Conservation (phyloP, 1,140 invertebrate species). For the Agraylea sexmaculata region DNA sequence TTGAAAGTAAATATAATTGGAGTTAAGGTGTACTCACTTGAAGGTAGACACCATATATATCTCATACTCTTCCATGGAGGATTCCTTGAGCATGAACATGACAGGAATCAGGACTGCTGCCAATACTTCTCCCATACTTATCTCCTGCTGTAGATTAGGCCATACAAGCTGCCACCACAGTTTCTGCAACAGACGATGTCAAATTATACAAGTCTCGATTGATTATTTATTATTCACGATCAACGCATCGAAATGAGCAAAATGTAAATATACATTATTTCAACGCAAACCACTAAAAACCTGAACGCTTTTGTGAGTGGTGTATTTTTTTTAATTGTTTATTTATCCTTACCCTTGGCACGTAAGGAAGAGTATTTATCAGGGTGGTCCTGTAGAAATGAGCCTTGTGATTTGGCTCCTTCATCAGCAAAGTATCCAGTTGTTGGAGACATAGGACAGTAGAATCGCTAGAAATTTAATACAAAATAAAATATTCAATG, state of each 20-base stretch:
- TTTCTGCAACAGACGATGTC: slow-evolving; percentile 78
- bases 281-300: not conserved
- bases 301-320: too few relatives aligned
- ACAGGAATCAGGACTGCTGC: slow-evolving; percentile 82
- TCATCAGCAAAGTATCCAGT: slow-evolving; percentile 86
- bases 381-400: slow-evolving; percentile 82
- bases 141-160: slow-evolving; percentile 77
- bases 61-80: slow-evolving; percentile 72
- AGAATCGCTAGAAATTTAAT: slow-evolving; percentile 67
- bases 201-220: slow-evolving; percentile 5
- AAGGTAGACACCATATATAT: slow-evolving; percentile 71
- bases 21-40: slow-evolving; percentile 41
- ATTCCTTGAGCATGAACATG: slow-evolving; percentile 76
- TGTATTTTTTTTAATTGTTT: slow-evolving; percentile 3
- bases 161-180: slow-evolving; percentile 90
- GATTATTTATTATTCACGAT: not conserved
- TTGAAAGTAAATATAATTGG: slow-evolving; percentile 4
- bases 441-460: slow-evolving; percentile 82
- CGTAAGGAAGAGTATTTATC: slow-evolving; percentile 73
- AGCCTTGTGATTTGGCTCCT: slow-evolving; percentile 75
- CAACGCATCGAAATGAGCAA: not conserved
- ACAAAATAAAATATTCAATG: too few relatives aligned
- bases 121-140: slow-evolving; percentile 74
- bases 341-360: slow-evolving; percentile 67
- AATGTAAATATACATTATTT: not conserved